These are phyloP conservation scores for Prinia subflava DNA, from an alignment of 2,113 vertebrate genomes.

Conservation along the genomic window DNA sequence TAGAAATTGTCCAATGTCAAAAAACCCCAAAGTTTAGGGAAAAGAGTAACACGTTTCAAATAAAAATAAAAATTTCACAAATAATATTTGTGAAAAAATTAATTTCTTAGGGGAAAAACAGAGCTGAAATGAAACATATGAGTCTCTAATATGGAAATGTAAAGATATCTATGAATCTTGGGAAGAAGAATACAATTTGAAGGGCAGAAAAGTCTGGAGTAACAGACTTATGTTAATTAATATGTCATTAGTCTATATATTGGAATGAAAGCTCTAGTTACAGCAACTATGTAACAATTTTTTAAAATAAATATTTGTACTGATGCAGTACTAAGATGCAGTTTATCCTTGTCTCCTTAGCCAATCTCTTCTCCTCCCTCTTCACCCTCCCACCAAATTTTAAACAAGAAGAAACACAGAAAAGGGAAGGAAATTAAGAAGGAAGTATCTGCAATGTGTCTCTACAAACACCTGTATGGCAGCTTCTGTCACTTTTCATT, in stretches of 20 bases:
- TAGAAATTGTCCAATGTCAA: background rate
- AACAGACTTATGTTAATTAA: too few species aligned
- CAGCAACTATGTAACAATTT: background rate
- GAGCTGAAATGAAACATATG: background rate
- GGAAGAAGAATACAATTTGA: background rate
- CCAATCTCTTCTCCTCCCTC: fast-evolving
- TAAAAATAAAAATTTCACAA: too few species aligned
- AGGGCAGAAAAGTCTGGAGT: background rate
- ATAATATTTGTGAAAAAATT: too few species aligned
- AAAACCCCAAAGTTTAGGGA: background rate
- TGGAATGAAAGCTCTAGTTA: background rate
- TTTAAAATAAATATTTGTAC: background rate
- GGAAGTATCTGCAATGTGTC: background rate
- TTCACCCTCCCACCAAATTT: background rate
- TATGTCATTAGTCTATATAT: too few species aligned
- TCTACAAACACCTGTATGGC: background rate
- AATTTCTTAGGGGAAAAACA: background rate
- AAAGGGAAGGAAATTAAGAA: background rate
- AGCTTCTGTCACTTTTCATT: background rate
- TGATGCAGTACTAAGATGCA: background rate
- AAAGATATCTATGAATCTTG: background rate
- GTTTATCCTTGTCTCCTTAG: background rate
- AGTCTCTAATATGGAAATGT: background rate
- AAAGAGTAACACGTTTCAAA: background rate
- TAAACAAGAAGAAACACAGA: background rate